phyloP scores from a whole-genome alignment of 1,140 invertebrate genomes.

The Maniola jurtina region DNA sequence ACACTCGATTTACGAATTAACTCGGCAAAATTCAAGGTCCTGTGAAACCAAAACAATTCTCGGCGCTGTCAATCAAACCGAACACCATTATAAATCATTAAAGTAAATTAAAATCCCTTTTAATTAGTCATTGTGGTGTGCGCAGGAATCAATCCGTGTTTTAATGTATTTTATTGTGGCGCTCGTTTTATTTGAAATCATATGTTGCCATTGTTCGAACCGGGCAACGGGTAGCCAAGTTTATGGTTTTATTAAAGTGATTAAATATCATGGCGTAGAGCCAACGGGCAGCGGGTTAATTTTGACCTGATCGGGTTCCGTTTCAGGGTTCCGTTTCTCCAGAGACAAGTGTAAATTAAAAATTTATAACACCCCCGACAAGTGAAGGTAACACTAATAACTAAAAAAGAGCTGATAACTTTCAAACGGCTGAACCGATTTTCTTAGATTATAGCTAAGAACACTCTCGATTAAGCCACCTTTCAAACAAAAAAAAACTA shows the following conservation, averaged over 20 bases:
- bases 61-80: not conserved
- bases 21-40: not conserved
- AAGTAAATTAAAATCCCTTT: conserved; percentile 34
- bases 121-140: conserved; percentile 59
- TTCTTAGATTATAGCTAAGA: no score
- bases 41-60: no score
- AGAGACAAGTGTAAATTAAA: no score
- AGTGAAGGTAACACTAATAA: no score
- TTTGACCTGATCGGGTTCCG: conserved; percentile 34
- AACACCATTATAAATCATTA: conserved; percentile 14
- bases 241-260: conserved; percentile 66
- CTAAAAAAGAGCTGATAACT: no score
- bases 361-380: no score
- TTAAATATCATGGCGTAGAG: conserved; percentile 65
- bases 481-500: no score
- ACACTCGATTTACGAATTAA: no score
- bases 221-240: conserved; percentile 42
- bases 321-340: conserved; percentile 13
- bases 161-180: conserved; percentile 12
- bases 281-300: conserved; percentile 41
- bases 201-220: conserved; percentile 51
- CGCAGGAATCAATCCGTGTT: conserved; percentile 23
- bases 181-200: conserved; percentile 42
- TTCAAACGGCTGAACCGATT: no score
- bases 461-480: no score